Conservation (phyloP, 1,140 invertebrate species). For the Ruditapes philippinarum region DNA sequence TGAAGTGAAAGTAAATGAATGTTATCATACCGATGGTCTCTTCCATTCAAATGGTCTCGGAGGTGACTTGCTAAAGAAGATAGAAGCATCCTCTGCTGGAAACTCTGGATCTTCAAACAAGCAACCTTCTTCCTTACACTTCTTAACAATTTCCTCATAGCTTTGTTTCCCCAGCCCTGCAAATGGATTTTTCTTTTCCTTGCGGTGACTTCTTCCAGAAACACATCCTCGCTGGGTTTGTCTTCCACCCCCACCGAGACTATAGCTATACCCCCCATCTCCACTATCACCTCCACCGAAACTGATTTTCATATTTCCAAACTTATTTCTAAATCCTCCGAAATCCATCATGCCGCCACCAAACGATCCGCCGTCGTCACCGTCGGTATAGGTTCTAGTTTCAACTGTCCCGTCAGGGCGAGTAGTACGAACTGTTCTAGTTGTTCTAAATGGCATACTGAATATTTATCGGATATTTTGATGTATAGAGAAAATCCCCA, state of each 20-base stretch:
- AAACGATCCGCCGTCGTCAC: conserved; percentile 67
- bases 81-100: conserved; percentile 77
- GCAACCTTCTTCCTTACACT: conserved; percentile 79
- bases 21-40: conserved; percentile 77
- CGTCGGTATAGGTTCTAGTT: conserved; percentile 78
- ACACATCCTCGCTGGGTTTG: conserved; percentile 69
- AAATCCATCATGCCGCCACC: conserved; percentile 58
- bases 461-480: conserved; percentile 1
- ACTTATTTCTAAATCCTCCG: conserved; percentile 58
- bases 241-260: conserved; percentile 31
- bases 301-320: conserved; percentile 73
- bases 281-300: conserved; percentile 65
- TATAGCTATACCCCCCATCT: conserved; percentile 49
- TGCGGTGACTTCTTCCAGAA: conserved; percentile 71
- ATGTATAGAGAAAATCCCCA: conserved; percentile 26
- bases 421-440: conserved; percentile 77
- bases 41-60: conserved; percentile 83
- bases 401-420: conserved; percentile 77
- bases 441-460: conserved; percentile 62
- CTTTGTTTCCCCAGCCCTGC: conserved; percentile 77
- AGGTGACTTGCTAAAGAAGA: conserved; percentile 82
- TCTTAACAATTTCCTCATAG: conserved; percentile 80
- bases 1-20: neutral
- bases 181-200: conserved; percentile 80
- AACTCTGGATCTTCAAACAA: conserved; percentile 86